Evolutionary conservation across 2,888 invertebrate genomes (phyloP), one percentile per base, ranked within the genome.

Genomic region (Drosophila borealis): DNA sequence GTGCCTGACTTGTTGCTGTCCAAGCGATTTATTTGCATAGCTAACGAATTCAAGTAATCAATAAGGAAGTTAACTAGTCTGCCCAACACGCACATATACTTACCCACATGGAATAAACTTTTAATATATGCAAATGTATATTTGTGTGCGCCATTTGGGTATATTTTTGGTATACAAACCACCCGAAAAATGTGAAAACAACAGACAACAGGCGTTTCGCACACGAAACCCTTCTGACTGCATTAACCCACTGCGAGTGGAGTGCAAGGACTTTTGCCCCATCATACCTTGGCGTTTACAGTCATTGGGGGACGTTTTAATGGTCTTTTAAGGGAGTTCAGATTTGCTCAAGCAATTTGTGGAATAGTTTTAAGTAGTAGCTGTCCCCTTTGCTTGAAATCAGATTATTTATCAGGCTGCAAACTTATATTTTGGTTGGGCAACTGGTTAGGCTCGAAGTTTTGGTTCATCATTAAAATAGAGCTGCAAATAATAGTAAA

Each of bases 211-310:
- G n/a, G 37, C 37, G 10, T 17, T 34, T 41, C 11, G 34, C 75
- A 75, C 79, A 79, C 79, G 50, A 75, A 33, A 19, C 41, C n/a
- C 21, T 29, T 9, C 65, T 69, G 60, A 55, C 61, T 81, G 87
- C 84, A 83, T 78, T 83, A 83, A 89, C 83, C 89, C 87, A 89
- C 70, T 83, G 89, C 69, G 78, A 64, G 55, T 68, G 66, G 83
- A 80, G 82, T 86, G 82, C 88, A 83, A 88, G 88, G 82, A 88
- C 86, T 80, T 66, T 45, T 36, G 62, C 44, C 67, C 56, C 57
- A 34, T 34, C 44, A 29, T 33, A n/a, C 33, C 33, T 25, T 29
- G 14, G 8, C 29, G 8, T 17, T 41, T 19, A 34, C 41, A 54
- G 45, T 57, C 56, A 77, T 61, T 65, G 57, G 54, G 67, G 37